Evolutionary conservation across 2,113 vertebrate species (phyloP).

Genomic region (Callocephalon fimbriatum): DNA sequence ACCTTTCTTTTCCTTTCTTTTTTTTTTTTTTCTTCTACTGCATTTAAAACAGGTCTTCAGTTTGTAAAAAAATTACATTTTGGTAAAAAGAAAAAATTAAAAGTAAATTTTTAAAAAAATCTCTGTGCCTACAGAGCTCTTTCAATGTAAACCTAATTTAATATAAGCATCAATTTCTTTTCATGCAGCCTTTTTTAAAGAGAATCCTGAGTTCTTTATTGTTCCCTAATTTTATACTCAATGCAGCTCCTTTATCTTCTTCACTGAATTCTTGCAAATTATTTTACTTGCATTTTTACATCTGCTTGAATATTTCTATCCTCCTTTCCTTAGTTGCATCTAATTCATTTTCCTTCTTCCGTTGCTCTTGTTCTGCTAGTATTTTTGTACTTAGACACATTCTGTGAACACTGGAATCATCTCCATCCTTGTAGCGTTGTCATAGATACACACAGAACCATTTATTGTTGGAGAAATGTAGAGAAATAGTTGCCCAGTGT

Average conservation of each 20-base stretch:
- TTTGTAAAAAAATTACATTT: neutral
- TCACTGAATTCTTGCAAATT: neutral
- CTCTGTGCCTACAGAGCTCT: rapidly evolving
- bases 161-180: neutral
- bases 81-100: neutral
- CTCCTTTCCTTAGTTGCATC: neutral
- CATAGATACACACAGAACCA: conserved; percentile 49
- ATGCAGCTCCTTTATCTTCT: neutral
- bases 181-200: neutral
- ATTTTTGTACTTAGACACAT: neutral
- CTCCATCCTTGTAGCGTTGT: neutral
- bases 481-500: conserved; percentile 21
- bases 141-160: neutral
- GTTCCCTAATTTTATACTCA: neutral
- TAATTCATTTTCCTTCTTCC: conserved; percentile 7
- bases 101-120: neutral
- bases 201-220: neutral
- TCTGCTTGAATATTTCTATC: neutral
- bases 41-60: neutral
- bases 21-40: neutral
- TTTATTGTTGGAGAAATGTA: neutral
- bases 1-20: neutral
- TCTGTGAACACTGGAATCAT: neutral
- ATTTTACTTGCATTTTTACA: neutral
- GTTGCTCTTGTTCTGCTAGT: neutral